A percentile compares a stretch with the other conserved stretches of the same genome.
phyloP scores from a whole-genome alignment of 2,113 vertebrate species.

The Sceloporus undulatus region DNA sequence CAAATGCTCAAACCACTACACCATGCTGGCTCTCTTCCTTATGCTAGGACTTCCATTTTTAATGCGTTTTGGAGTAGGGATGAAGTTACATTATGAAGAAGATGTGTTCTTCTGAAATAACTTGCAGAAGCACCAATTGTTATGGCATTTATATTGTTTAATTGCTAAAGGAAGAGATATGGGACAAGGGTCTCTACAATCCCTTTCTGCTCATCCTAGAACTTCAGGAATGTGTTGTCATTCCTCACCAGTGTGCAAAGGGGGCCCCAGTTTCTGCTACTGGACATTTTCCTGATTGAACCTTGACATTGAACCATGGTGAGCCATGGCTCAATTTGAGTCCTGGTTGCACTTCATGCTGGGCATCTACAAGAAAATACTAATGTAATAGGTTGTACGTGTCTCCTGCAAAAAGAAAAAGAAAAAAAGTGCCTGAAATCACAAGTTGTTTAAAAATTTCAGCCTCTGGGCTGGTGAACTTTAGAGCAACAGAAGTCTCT shows the following conservation, averaged over 20 bases:
- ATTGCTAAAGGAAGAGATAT: background rate
- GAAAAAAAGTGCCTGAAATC: background rate
- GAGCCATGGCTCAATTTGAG: background rate
- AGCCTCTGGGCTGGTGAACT: conserved; percentile 19
- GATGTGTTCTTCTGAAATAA: background rate
- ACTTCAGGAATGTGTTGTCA: background rate
- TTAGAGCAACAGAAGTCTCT: conserved; percentile 25
- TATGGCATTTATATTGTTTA: background rate
- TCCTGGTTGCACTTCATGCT: background rate
- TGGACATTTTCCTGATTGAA: background rate
- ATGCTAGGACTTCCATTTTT: background rate
- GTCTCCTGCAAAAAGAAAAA: background rate
- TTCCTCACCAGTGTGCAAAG: background rate
- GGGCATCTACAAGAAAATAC: conserved; percentile 40
- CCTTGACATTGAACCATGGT: background rate
- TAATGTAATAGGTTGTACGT: conserved; percentile 35
- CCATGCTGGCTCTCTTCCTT: no score
- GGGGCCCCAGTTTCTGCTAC: background rate
- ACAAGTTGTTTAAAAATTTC: conserved; percentile 17
- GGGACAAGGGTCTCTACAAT: background rate
- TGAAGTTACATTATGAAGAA: background rate
- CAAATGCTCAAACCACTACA: no score
- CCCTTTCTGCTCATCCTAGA: background rate
- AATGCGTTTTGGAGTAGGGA: background rate
- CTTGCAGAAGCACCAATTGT: background rate